These are phyloP conservation scores for Aleiodes alternator DNA, from an alignment of 2,888 invertebrate genomes.

Conservation along the genomic window DNA sequence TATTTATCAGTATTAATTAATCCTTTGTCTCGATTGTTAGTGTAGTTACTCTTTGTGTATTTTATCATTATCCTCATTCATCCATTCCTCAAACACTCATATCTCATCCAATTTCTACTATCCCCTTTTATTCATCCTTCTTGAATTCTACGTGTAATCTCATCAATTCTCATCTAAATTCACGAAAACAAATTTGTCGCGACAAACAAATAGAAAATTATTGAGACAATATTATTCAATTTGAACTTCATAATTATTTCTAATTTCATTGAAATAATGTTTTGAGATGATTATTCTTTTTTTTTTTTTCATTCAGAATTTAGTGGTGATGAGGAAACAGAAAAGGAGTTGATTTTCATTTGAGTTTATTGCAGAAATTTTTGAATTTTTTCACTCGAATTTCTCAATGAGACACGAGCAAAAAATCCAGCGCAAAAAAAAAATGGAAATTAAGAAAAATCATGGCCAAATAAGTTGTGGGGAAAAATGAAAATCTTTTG, in stretches of 20 bases:
- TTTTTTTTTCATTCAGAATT: too few species aligned
- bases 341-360: too few species aligned
- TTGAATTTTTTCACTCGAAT: too few species aligned
- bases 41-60: slow-evolving; percentile 37
- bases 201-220: neutral
- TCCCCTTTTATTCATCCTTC: slow-evolving; percentile 21
- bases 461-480: too few species aligned
- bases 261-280: neutral
- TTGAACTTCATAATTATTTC: neutral
- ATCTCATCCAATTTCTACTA: slow-evolving; percentile 11
- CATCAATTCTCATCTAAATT: slow-evolving; percentile 18
- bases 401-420: too few species aligned
- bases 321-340: too few species aligned
- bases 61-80: slow-evolving; percentile 25
- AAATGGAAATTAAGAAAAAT: too few species aligned
- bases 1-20: slow-evolving; percentile 39
- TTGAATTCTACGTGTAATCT: slow-evolving; percentile 1
- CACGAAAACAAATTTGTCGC: neutral
- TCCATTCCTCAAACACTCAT: slow-evolving; percentile 39
- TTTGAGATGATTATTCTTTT: too few species aligned
- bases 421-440: too few species aligned
- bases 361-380: too few species aligned
- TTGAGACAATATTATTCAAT: neutral
- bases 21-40: slow-evolving; percentile 31
- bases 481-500: too few species aligned